Conservation (phyloP, 1,140 invertebrate genomes). For the Drosophila jambulina region DNA sequence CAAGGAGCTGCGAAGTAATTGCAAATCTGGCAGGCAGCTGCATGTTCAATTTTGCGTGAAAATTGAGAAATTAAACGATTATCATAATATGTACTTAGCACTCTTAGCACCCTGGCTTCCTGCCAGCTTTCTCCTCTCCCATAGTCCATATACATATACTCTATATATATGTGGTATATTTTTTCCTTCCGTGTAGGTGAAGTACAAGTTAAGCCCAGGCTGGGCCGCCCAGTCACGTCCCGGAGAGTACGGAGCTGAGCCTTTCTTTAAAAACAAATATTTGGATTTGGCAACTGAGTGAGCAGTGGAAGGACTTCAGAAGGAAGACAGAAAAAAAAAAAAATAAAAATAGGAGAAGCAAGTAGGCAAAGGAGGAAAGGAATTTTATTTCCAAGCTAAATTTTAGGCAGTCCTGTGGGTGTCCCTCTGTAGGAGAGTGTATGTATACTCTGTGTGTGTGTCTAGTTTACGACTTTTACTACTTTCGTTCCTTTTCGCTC, state of each 20-base stretch:
- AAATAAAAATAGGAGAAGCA: not conserved
- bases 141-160: not conserved
- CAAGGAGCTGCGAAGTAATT: not conserved
- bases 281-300: slow-evolving; percentile 72
- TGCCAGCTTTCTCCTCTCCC: not conserved
- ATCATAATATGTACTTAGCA: slow-evolving; percentile 34
- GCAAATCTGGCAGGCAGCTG: slow-evolving; percentile 3
- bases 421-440: slow-evolving; percentile 8
- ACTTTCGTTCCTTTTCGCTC: slow-evolving; percentile 30
- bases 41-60: slow-evolving; percentile 10
- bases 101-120: slow-evolving; percentile 8
- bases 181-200: slow-evolving; percentile 14
- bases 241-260: slow-evolving; percentile 10
- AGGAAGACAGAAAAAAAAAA: slow-evolving; percentile 4
- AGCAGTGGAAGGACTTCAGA: slow-evolving; percentile 33
- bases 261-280: slow-evolving; percentile 78
- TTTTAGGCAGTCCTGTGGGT: slow-evolving; percentile 44
- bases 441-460: slow-evolving; percentile 22
- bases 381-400: slow-evolving; percentile 49
- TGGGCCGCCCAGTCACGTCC: slow-evolving; percentile 61
- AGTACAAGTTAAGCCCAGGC: slow-evolving; percentile 61
- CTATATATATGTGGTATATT: not conserved
- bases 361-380: not conserved
- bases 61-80: slow-evolving; percentile 21
- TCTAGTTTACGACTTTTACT: slow-evolving; percentile 56